Percentiles rank a stretch among this genome's conserved stretches.
Evolutionary conservation across 2,888 invertebrate species (phyloP).

Genomic region (Euphydryas editha): DNA sequence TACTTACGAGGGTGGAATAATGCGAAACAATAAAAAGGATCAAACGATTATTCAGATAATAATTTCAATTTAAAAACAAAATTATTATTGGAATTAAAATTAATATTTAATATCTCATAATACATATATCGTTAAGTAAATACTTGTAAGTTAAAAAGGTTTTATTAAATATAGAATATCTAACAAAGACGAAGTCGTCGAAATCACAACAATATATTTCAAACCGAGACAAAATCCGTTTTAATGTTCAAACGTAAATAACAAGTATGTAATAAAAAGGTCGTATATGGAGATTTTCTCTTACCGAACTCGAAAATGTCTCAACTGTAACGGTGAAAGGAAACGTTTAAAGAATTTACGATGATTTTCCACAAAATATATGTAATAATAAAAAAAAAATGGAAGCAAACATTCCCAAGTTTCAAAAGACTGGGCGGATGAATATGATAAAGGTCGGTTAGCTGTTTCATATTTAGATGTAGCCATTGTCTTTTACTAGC

Average conservation of each 20-base stretch:
- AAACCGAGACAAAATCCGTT: slow-evolving; percentile 28
- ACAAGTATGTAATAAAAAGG: slow-evolving; percentile 33
- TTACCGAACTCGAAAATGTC: slow-evolving; percentile 31
- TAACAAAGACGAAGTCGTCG: neutral
- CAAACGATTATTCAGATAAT: neutral
- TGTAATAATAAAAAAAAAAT: slow-evolving; percentile 55
- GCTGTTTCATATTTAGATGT: slow-evolving; percentile 28
- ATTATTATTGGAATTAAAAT: neutral
- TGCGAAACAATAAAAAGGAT: slow-evolving; percentile 9
- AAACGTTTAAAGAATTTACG: slow-evolving; percentile 65
- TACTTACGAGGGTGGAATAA: slow-evolving; percentile 18
- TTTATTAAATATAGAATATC: neutral
- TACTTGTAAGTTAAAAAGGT: too few species aligned
- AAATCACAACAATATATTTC: slow-evolving; percentile 10
- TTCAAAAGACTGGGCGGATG: slow-evolving; percentile 35
- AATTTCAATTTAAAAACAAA: neutral
- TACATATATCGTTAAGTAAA: too few species aligned
- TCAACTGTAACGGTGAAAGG: slow-evolving; percentile 51
- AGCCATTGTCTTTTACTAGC: slow-evolving; percentile 20
- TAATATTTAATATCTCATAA: too few species aligned
- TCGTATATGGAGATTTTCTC: slow-evolving; percentile 29
- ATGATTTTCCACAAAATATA: slow-evolving; percentile 61
- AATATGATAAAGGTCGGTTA: slow-evolving; percentile 31
- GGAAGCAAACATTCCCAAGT: slow-evolving; percentile 43
- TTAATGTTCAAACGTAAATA: slow-evolving; percentile 23